These are phyloP conservation scores for Spermophilus dauricus DNA, from an alignment of 2,113 vertebrate species.

Conservation along the genomic window DNA sequence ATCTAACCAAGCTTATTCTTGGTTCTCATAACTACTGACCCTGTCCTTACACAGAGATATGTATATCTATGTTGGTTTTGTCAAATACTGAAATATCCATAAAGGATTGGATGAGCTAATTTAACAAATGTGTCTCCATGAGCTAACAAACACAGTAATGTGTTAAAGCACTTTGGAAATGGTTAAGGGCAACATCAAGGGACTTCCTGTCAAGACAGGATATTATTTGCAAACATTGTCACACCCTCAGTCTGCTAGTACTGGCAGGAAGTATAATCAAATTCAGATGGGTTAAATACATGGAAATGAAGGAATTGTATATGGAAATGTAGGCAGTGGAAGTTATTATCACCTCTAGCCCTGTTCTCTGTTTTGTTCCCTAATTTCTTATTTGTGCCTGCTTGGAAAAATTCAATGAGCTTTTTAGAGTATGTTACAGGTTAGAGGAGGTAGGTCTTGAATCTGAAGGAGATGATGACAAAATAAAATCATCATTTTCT, in stretches of 20 bases:
- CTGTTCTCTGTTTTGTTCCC: neutral
- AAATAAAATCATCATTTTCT: neutral
- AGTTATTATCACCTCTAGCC: neutral
- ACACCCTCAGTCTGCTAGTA: neutral
- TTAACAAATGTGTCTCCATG: neutral
- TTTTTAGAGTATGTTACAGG: neutral
- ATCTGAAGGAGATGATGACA: neutral
- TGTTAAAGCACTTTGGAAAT: neutral
- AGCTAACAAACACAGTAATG: neutral
- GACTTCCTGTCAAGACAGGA: conserved; percentile 9
- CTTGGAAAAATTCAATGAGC: neutral
- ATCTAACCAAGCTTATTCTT: neutral
- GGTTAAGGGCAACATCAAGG: neutral
- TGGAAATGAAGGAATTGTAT: neutral
- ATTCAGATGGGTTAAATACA: neutral
- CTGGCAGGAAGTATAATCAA: neutral
- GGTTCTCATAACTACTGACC: conserved; percentile 3
- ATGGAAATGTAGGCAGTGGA: neutral
- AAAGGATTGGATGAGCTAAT: neutral
- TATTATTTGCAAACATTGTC: neutral
- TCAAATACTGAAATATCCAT: neutral
- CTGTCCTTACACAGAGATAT: neutral
- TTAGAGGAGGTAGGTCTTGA: neutral
- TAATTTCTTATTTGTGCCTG: neutral
- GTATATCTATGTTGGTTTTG: neutral